Evolutionary conservation across 2,113 vertebrate genomes (phyloP).

Genomic region (Rhinolophus sinicus): DNA sequence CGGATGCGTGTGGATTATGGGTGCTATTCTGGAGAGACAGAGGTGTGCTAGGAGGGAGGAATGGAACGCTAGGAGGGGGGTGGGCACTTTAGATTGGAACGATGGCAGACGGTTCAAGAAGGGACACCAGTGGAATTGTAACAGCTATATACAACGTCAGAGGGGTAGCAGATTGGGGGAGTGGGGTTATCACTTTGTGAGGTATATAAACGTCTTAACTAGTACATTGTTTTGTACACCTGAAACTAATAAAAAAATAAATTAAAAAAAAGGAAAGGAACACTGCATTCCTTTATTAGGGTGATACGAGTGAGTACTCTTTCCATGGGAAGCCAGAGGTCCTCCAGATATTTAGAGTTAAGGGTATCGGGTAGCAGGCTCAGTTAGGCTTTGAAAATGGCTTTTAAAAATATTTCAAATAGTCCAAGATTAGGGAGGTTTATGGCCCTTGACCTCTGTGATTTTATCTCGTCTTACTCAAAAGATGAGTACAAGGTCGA

Average conservation of each 20-base stretch:
- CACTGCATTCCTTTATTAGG: neutral
- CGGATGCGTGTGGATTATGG: neutral
- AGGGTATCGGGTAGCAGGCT: neutral
- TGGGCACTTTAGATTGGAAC: neutral
- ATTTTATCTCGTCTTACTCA: neutral
- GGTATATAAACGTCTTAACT: no score
- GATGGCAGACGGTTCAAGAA: neutral
- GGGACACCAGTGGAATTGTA: no score
- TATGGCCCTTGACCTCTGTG: neutral
- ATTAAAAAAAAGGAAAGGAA: neutral
- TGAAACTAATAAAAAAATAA: no score
- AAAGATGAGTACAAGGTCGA: constrained; percentile 3
- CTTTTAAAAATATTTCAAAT: neutral
- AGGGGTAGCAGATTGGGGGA: no score
- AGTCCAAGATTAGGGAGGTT: neutral
- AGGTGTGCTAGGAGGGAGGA: neutral
- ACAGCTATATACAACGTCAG: no score
- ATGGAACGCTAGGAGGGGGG: neutral
- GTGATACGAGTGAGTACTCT: neutral
- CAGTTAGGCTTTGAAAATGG: neutral
- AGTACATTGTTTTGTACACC: no score
- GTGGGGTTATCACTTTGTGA: no score
- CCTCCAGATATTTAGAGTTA: neutral
- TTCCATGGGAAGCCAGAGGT: neutral
- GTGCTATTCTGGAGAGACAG: neutral